These are phyloP conservation scores for Phlogophora meticulosa DNA, from an alignment of 2,888 invertebrate genomes.

Conservation along the genomic window DNA sequence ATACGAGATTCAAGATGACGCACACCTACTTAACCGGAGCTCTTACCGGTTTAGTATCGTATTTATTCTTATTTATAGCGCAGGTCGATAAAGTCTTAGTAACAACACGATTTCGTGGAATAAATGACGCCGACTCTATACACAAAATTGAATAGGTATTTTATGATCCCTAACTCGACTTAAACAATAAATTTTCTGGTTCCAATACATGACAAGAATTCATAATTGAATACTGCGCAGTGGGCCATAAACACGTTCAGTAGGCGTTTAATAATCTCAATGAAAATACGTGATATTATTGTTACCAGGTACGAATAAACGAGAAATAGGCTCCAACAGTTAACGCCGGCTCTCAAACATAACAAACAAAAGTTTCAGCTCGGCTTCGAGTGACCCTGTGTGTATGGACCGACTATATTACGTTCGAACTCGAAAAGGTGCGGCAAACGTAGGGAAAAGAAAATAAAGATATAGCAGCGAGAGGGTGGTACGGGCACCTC, in stretches of 20 bases:
- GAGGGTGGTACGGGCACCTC: constrained; percentile 71
- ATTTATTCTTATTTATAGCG: constrained; percentile 76
- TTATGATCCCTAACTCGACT: constrained; percentile 54
- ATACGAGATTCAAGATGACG: constrained; percentile 81
- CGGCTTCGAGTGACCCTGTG: constrained; percentile 63
- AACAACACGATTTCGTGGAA: constrained; percentile 71
- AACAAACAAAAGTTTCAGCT: constrained; percentile 67
- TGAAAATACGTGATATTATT: constrained; percentile 61
- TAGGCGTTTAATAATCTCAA: constrained; percentile 59
- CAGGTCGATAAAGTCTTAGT: constrained; percentile 67
- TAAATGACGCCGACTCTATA: constrained; percentile 51
- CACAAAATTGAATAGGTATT: constrained; percentile 60
- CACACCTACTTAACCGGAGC: constrained; percentile 74
- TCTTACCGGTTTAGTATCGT: constrained; percentile 75
- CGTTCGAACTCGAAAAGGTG: constrained; percentile 69
- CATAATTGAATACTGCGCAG: constrained; percentile 55
- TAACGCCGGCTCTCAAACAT: constrained; percentile 59
- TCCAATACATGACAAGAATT: constrained; percentile 54
- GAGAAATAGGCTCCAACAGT: constrained; percentile 47
- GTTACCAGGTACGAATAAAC: constrained; percentile 54
- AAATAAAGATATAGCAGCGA: constrained; percentile 74
- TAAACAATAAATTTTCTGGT: constrained; percentile 53
- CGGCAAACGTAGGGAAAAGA: constrained; percentile 69
- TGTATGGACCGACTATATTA: constrained; percentile 69
- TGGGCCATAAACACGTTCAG: constrained; percentile 56